These are phyloP conservation scores for Drosophila suboccidentalis DNA, from an alignment of 2,888 invertebrate genomes.

Conservation along the genomic window DNA sequence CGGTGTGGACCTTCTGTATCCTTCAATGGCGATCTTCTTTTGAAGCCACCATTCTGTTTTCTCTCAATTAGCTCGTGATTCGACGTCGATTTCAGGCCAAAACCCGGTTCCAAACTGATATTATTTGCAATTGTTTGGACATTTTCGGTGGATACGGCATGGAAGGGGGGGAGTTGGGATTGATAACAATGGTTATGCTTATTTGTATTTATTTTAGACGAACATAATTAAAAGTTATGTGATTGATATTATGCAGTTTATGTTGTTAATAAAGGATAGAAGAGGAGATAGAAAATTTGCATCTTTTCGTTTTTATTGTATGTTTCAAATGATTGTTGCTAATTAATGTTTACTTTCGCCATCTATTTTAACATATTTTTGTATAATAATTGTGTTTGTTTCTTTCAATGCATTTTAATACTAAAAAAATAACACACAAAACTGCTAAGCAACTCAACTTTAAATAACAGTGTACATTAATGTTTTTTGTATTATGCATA, in stretches of 20 bases:
- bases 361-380: constrained; percentile 21
- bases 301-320: constrained; percentile 42
- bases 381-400: constrained; percentile 66
- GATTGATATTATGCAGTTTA: constrained; percentile 8
- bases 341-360: constrained; percentile 27
- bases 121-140: constrained; percentile 17
- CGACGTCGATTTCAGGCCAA: constrained; percentile 27
- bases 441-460: constrained; percentile 25
- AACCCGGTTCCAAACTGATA: constrained; percentile 19
- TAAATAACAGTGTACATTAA: constrained; percentile 11
- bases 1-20: constrained; percentile 3
- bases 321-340: constrained; percentile 47
- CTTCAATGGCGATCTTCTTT: background rate
- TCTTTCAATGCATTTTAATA: constrained; percentile 46
- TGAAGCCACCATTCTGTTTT: constrained; percentile 1
- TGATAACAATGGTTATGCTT: constrained; percentile 46
- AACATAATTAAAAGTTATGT: constrained; percentile 19
- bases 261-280: constrained; percentile 47
- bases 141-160: constrained; percentile 43
- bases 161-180: constrained; percentile 38
- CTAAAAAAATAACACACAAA: constrained; percentile 26
- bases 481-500: background rate
- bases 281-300: constrained; percentile 62
- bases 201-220: constrained; percentile 4
- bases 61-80: constrained; percentile 10